Evolutionary conservation across 2,113 vertebrate genomes (phyloP), one percentile per base, ranked within the genome.

Genomic region (Protobothrops mucrosquamatus): DNA sequence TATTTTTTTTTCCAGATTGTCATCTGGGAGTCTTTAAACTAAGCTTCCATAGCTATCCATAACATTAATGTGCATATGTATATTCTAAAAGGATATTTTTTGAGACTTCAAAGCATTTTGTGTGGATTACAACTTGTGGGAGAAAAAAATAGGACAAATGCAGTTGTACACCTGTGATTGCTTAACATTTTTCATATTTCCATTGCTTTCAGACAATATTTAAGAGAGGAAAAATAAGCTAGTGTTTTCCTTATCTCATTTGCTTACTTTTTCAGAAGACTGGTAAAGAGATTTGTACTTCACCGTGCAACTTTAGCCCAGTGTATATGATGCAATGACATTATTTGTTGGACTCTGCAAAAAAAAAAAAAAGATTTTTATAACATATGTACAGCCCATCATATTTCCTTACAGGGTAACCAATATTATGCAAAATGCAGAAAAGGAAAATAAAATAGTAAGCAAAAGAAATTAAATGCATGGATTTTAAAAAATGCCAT

Each of bases 1-100:
- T 23, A 92, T 94, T 94, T 95, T 91, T n/a, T 92, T 43, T 3
- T 92, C 94, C 87, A 46, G 93, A 26, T n/a, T 64, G 57, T 93
- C 88, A 61, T 22, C 56, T 22, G 18, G 85, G 93, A 92, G n/a
- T 90, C 23, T 95, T 94, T 93, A 89, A 95, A 93, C 88, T 56
- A 94, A 92, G 34, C 87, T 64, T 91, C 61, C 52, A 74, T 10
- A 26, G 51, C 1, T 89, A 91, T 87, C 48, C 55, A n/a, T 88
- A 91, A 69, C 29, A 91, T 93, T 87, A 95, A 91, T 59, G 48
- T 61, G 22, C 90, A 86, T 92, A 91, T 57, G 91, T 87, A 94
- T 3, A 93, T 92, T 24, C 2, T 93, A 87, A 94, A 93, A 91
- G 86, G 1, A 90, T 85, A 46, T 95, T 95, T 93, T n/a, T 88